Conservation (phyloP, 2,888 invertebrate genomes). For the Ochropacha duplaris region DNA sequence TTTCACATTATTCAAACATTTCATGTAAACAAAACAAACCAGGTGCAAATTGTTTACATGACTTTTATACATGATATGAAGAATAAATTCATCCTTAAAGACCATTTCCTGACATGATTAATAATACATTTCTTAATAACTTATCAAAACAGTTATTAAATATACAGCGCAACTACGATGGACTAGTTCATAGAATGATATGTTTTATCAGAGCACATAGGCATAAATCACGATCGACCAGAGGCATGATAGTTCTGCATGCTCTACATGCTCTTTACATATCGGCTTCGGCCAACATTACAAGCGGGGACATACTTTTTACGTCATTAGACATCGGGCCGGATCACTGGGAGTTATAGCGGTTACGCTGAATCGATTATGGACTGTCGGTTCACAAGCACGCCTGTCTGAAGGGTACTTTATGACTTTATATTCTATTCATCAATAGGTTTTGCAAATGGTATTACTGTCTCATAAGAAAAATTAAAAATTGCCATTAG, state of each 20-base stretch:
- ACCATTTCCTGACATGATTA: no score
- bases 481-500: no score
- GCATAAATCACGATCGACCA: not conserved
- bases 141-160: no score
- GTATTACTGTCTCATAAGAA: no score
- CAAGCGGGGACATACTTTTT: constrained; percentile 79
- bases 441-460: not conserved
- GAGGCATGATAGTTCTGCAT: constrained; percentile 27
- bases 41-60: no score
- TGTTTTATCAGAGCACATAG: not conserved
- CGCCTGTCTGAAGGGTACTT: constrained; percentile 28
- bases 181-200: not conserved
- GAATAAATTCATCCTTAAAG: no score
- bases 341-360: constrained; percentile 65
- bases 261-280: constrained; percentile 38
- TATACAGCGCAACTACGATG: no score
- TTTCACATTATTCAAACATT: no score
- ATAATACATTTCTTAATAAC: no score
- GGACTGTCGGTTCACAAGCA: constrained; percentile 32
- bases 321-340: constrained; percentile 75
- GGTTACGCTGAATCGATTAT: constrained; percentile 71
- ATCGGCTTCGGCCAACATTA: constrained; percentile 59
- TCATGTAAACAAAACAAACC: no score
- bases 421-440: constrained; percentile 16
- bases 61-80: no score